A percentile compares a stretch with the other conserved stretches of the same genome.
These are phyloP conservation scores for Silurus asotus DNA, from an alignment of 2,113 vertebrate genomes.

Conservation along the genomic window DNA sequence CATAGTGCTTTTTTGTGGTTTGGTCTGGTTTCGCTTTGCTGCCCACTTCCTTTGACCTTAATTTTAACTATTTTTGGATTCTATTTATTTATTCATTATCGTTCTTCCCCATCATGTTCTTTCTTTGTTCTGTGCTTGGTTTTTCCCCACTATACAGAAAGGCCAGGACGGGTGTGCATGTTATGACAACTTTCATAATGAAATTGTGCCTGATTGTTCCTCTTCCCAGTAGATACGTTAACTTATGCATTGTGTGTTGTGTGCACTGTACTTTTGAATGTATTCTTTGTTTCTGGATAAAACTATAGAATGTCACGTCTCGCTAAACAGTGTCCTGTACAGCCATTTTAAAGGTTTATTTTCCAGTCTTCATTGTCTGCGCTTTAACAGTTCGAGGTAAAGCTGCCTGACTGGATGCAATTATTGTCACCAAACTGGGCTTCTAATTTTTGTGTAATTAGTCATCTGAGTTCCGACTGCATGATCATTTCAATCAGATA, in stretches of 20 bases:
- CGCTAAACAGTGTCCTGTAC: neutral
- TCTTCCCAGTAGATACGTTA: neutral
- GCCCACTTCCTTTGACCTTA: neutral
- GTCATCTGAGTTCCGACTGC: neutral
- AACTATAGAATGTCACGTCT: neutral
- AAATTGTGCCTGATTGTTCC: conserved; percentile 6
- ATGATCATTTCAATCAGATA: neutral
- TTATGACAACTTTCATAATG: neutral
- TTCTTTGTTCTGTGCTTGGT: neutral
- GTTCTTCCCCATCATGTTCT: conserved; percentile 5
- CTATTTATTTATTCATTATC: neutral
- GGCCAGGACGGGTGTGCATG: neutral
- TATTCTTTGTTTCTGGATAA: neutral
- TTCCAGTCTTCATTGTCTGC: neutral
- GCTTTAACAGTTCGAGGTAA: neutral
- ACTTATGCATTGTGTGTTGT: neutral
- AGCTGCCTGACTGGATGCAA: neutral
- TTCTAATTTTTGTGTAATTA: neutral
- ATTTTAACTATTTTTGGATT: conserved; percentile 20
- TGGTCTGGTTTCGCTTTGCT: neutral
- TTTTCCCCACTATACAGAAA: neutral
- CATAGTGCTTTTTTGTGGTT: neutral
- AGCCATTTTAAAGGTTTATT: neutral
- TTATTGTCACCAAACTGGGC: neutral
- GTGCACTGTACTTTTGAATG: neutral